phyloP scores from a whole-genome alignment of 2,113 vertebrate species.

The Martes martes region DNA sequence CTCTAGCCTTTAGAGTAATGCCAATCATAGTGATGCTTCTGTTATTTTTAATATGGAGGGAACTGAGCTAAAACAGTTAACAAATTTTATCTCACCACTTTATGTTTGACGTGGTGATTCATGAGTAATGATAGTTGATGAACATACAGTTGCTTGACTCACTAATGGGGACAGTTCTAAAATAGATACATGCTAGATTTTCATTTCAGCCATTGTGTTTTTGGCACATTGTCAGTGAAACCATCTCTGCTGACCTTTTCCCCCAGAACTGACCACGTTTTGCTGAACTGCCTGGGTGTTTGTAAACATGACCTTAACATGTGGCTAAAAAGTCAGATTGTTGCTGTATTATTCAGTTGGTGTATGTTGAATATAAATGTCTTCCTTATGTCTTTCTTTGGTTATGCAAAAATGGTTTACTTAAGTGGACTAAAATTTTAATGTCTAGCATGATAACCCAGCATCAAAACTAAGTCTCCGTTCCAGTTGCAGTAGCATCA shows the following conservation, averaged over 20 bases:
- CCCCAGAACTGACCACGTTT: constrained; percentile 23
- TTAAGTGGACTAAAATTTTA: constrained; percentile 51
- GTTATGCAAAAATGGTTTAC: constrained; percentile 18
- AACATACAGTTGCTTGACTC: constrained; percentile 37
- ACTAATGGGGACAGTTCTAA: constrained; percentile 37
- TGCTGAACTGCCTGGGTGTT: constrained; percentile 37
- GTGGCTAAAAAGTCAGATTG: constrained; percentile 45
- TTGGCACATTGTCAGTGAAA: constrained; percentile 17
- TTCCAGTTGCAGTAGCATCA: constrained; percentile 20
- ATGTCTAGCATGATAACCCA: constrained; percentile 16
- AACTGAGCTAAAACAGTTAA: constrained; percentile 33
- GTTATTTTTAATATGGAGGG: constrained; percentile 11
- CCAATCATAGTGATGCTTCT: constrained; percentile 6
- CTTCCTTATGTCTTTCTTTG: constrained; percentile 45
- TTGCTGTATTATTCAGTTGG: constrained; percentile 5
- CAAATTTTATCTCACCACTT: constrained; percentile 29
- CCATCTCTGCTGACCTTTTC: constrained; percentile 3
- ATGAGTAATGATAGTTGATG: constrained; percentile 21
- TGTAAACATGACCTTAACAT: constrained; percentile 44
- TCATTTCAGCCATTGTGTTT: constrained; percentile 8
- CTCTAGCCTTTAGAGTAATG: constrained; percentile 26
- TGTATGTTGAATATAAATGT: constrained; percentile 36
- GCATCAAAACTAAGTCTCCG: constrained; percentile 29
- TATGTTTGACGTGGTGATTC: constrained; percentile 42
- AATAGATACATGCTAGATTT: constrained; percentile 33